Base-by-base conservation (phyloP, 2,888 invertebrate genomes). In the Andrena minutula region DNA sequence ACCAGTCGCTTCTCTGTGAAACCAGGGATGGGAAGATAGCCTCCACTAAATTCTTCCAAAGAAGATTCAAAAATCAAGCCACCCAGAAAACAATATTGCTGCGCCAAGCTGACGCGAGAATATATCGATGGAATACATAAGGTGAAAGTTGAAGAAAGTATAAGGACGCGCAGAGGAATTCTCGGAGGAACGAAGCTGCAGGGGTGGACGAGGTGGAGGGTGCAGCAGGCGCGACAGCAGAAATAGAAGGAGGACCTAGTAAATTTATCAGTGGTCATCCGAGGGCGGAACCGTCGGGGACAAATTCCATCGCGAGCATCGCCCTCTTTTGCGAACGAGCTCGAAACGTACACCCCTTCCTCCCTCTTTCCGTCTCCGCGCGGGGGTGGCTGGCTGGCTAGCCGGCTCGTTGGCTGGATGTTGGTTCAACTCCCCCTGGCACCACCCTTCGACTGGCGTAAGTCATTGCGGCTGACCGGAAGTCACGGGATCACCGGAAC, bases 401-500 rank as follows among this genome's bases (percentile, higher is more conserved):
- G 77, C 79, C 47, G 75, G 79, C 75, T 81, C 82, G 84, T 75
- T 75, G 79, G 83, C 74, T 76, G 58, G 77, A 70, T 58, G 63
- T 66, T 72, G 41, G 70, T 65, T 70, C 72, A 20, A 63, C 69
- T 51, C 12, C 47, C 26, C 58, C 8, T 77, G 76, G 77, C 77
- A 74, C 88, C 84, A 89, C 90, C 90, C 84, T 76, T 79, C 77
- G 84, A 80, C 73, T 85, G 86, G 92, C 91, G 93, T 93, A 93
- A 93, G 94, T 94, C 93, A 93, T 93, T 93, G 94, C 93, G 92
- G 92, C 92, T 94, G 93, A 93, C 93, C 94, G 94, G 94, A 94
- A 94, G 93, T 94, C 92, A 92, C 92, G 90, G 92, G 93, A 94
- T 94, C 93, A 94, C 94, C 94, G 94, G 94, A 94, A 93, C 92